Conservation (phyloP, 2,888 invertebrate genomes). For the Drosophila longiperda region DNA sequence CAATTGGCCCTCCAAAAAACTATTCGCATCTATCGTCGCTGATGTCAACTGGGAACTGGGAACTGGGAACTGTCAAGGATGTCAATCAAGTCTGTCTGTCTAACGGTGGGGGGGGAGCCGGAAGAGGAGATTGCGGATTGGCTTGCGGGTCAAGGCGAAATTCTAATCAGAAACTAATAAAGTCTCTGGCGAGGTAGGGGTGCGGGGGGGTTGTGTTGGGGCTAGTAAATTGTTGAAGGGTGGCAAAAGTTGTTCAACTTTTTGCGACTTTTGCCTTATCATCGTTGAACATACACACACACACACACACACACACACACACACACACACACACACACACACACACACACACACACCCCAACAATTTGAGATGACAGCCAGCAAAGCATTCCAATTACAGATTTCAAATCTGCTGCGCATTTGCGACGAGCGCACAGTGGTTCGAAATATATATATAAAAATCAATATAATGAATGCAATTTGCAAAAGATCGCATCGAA, state of each 20-base stretch:
- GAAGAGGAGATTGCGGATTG: not conserved
- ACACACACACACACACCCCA: not conserved
- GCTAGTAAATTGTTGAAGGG: not conserved
- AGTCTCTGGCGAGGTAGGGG: not conserved
- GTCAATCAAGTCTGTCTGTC: constrained; percentile 29
- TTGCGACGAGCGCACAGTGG: constrained; percentile 48
- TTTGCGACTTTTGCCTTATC: constrained; percentile 49
- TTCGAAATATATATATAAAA: not conserved
- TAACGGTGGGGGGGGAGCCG: constrained; percentile 13
- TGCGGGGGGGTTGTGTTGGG: not conserved
- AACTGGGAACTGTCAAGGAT: constrained; percentile 38
- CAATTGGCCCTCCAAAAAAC: constrained; percentile 20
- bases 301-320: too few species aligned
- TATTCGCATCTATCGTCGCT: constrained; percentile 1
- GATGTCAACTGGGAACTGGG: constrained; percentile 19
- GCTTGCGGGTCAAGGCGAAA: constrained; percentile 18
- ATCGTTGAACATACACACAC: constrained; percentile 14
- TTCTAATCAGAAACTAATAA: constrained; percentile 61
- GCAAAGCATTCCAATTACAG: constrained; percentile 41
- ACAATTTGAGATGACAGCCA: constrained; percentile 32
- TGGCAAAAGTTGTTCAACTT: constrained; percentile 56
- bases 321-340: too few species aligned
- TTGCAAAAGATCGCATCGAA: not conserved
- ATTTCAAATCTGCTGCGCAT: constrained; percentile 54
- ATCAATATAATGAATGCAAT: not conserved